Evolutionary conservation across 2,113 vertebrate genomes (phyloP).

Genomic region (Uropsilus gracilis): DNA sequence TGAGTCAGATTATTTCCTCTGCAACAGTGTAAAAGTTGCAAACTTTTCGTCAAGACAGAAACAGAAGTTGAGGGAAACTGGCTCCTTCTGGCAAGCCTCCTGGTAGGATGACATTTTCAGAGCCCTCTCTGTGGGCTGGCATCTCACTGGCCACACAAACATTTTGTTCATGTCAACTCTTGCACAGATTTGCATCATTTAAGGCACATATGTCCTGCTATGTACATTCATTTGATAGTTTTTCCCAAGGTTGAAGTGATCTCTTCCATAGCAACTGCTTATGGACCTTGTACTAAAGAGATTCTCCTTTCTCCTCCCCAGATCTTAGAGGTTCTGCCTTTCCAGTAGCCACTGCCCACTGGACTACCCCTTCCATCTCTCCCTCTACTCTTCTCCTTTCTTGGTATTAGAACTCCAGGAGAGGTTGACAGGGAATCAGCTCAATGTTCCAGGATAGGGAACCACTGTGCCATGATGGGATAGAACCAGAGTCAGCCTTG

Average conservation of each 20-base stretch:
- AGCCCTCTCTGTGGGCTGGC: not conserved
- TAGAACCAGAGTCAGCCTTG: not conserved
- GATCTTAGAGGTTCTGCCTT: not conserved
- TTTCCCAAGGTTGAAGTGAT: no score
- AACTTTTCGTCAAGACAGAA: not conserved
- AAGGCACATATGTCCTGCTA: not conserved
- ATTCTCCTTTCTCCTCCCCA: not conserved
- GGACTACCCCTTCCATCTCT: not conserved
- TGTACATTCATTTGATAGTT: not conserved
- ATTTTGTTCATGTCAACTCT: not conserved
- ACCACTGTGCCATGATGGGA: rapidly evolving
- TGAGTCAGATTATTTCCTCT: not conserved
- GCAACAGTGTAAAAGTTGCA: not conserved
- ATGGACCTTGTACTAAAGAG: not conserved
- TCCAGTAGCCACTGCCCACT: not conserved
- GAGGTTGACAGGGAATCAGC: not conserved
- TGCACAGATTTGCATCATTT: not conserved
- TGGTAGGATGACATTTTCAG: not conserved
- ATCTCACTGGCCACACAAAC: not conserved
- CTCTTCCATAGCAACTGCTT: not conserved
- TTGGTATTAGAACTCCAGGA: not conserved
- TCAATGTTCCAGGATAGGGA: not conserved
- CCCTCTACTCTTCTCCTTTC: not conserved
- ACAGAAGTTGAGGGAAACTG: not conserved
- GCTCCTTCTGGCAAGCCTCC: not conserved